Percentiles rank a stretch among this genome's conserved stretches.
phyloP scores from a whole-genome alignment of 2,888 invertebrate genomes.

The Meganola albula region DNA sequence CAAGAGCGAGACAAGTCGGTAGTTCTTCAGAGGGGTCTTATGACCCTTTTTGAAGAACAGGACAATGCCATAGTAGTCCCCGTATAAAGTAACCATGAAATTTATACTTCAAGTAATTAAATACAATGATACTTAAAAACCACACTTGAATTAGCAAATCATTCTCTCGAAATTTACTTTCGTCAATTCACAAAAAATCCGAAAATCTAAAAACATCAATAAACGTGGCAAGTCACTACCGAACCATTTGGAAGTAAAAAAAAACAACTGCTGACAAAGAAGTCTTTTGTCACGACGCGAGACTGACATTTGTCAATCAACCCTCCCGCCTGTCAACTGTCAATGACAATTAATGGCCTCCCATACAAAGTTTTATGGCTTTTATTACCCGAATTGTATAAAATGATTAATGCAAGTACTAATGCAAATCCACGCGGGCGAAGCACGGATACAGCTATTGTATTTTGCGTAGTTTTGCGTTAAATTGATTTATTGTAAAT shows the following conservation, averaged over 20 bases:
- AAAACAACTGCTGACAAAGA: constrained; percentile 29
- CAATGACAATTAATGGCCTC: constrained; percentile 75
- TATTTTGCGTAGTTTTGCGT: constrained; percentile 56
- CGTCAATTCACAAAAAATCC: constrained; percentile 12
- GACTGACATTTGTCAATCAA: constrained; percentile 75
- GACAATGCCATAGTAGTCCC: too few relatives aligned
- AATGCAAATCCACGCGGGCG: constrained; percentile 68
- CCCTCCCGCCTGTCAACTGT: constrained; percentile 65
- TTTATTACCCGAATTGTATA: constrained; percentile 67
- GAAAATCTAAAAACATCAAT: constrained; percentile 23
- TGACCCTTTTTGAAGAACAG: too few relatives aligned
- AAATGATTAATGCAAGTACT: constrained; percentile 76
- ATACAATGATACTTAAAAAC: not conserved
- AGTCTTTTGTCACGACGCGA: constrained; percentile 36
- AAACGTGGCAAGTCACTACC: constrained; percentile 32
- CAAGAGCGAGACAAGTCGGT: too few relatives aligned
- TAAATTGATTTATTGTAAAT: constrained; percentile 67
- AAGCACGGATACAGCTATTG: constrained; percentile 56
- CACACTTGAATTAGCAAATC: not conserved
- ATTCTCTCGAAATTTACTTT: not conserved
- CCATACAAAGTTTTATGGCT: constrained; percentile 72
- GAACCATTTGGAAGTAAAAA: constrained; percentile 26
- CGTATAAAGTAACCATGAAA: too few relatives aligned
- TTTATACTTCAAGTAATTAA: not conserved
- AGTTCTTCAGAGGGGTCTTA: too few relatives aligned